Conservation (phyloP, 2,888 invertebrate genomes). For the Aplocera efformata region DNA sequence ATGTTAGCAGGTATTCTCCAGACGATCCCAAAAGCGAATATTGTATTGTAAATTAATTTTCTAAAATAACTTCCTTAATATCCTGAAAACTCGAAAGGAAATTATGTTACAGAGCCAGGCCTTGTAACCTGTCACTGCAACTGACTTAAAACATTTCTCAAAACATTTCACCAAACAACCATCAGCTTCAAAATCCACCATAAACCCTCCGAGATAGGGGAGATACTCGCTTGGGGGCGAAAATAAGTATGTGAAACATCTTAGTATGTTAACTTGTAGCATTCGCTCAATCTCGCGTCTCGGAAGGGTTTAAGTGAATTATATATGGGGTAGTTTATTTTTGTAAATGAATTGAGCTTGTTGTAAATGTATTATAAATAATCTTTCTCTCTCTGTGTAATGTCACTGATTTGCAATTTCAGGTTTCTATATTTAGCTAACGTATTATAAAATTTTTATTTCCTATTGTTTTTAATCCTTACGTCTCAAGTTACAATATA, state of each 20-base stretch:
- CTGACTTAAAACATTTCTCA: background rate
- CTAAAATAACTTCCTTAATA: background rate
- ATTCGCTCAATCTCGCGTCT: conserved; percentile 12
- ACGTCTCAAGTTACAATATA: too few relatives aligned
- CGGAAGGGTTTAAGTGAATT: conserved; percentile 5
- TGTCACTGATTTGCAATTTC: too few relatives aligned
- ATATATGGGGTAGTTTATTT: conserved; percentile 6
- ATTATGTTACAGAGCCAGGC: conserved; percentile 2
- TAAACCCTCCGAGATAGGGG: background rate
- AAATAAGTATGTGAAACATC: conserved; percentile 11
- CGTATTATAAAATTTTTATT: too few relatives aligned
- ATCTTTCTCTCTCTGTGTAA: too few relatives aligned
- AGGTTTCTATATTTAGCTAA: too few relatives aligned
- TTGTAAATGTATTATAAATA: background rate
- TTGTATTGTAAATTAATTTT: too few relatives aligned
- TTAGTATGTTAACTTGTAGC: conserved; percentile 10
- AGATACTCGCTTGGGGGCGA: background rate
- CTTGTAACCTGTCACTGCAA: conserved; percentile 12
- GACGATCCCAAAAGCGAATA: too few relatives aligned
- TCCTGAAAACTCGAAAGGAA: background rate
- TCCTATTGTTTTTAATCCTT: too few relatives aligned
- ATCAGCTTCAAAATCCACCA: conserved; percentile 1
- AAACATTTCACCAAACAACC: conserved; percentile 2
- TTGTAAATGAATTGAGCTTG: conserved; percentile 1
- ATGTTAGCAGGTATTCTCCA: too few relatives aligned